Conservation (phyloP, 2,113 vertebrate genomes). For the Suricata suricatta region DNA sequence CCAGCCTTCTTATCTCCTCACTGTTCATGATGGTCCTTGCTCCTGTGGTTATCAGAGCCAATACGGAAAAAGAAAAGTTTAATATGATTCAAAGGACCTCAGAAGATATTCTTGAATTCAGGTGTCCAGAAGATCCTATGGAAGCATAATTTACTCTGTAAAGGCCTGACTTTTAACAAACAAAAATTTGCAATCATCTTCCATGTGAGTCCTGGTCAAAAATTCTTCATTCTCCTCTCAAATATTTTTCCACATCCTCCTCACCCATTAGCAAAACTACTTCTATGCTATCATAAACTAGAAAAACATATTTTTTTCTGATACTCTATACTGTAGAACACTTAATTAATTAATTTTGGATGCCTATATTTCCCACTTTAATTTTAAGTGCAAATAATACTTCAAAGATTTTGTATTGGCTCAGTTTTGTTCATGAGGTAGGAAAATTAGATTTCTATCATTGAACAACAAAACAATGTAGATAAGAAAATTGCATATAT, state of each 20-base stretch:
- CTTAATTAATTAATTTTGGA: neutral
- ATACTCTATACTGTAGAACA: neutral
- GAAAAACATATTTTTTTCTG: neutral
- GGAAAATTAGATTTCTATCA: neutral
- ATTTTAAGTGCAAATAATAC: slow-evolving; percentile 12
- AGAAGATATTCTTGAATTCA: neutral
- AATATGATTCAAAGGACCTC: neutral
- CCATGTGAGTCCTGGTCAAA: neutral
- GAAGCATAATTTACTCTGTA: neutral
- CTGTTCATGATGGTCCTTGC: neutral
- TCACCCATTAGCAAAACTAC: neutral
- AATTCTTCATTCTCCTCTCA: neutral
- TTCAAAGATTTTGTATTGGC: neutral
- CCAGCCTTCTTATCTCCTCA: neutral
- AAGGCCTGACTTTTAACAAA: neutral
- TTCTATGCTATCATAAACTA: neutral
- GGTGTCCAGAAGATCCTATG: neutral
- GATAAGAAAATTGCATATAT: neutral
- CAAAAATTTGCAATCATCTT: neutral
- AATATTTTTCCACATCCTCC: neutral
- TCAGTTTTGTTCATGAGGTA: neutral
- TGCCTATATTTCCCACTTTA: neutral
- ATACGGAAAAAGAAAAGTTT: neutral
- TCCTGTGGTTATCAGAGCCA: neutral
- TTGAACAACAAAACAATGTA: neutral